Percentiles rank a stretch among this genome's conserved stretches.
phyloP scores from a whole-genome alignment of 2,113 vertebrate species.

The Coptodon rendalli region DNA sequence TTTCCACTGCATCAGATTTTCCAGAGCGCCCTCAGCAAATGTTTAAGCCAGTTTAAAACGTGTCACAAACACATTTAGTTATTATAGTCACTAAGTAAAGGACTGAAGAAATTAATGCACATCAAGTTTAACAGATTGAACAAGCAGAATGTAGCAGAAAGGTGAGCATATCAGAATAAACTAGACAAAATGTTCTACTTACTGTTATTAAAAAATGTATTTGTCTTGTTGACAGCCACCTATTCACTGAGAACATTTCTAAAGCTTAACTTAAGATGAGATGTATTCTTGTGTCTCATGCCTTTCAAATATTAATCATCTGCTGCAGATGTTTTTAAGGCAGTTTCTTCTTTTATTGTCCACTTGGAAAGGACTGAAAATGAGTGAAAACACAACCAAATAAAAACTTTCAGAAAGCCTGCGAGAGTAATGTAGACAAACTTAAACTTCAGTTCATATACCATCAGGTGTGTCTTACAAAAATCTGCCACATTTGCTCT shows the following conservation, averaged over 20 bases:
- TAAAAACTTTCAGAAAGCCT: neutral
- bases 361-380: neutral
- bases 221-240: neutral
- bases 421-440: neutral
- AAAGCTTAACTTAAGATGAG: neutral
- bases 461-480: neutral
- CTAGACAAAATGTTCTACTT: neutral
- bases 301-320: neutral
- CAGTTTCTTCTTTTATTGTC: neutral
- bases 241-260: neutral
- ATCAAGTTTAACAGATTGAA: neutral
- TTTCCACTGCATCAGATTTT: constrained; percentile 14
- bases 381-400: neutral
- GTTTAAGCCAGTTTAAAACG: constrained; percentile 20
- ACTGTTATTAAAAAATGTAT: neutral
- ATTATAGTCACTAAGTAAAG: neutral
- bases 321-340: neutral
- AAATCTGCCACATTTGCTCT: neutral
- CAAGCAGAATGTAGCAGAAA: neutral
- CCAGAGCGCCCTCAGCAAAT: constrained; percentile 31
- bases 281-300: neutral
- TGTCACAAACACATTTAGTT: neutral
- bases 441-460: neutral
- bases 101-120: neutral
- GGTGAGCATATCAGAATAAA: neutral